Base-by-base conservation (phyloP, 2,888 invertebrate species). In the Agriopis leucophaearia region DNA sequence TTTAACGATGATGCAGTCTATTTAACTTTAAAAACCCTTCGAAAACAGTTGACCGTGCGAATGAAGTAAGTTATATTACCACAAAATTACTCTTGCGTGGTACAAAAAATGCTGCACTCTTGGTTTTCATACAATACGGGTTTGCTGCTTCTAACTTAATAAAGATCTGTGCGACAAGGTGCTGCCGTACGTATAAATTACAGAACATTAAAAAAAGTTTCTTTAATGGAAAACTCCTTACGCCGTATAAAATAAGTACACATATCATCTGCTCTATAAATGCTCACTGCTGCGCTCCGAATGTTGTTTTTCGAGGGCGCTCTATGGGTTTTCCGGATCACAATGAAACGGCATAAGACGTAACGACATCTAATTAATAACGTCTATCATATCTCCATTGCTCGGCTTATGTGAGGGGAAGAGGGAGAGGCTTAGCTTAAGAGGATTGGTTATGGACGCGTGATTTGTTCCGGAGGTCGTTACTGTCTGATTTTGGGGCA, bases 321-420 rank as follows among this genome's bases (percentile, higher is more conserved):
- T 82, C 84, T 79, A 82, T 81, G 84, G 83, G 84, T 87, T 89
- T 88, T 88, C 86, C 83, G 81, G 78, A 82, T 82, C 82, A 80
- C 90, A 92, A 90, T 91, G 92, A 90, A 90, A 91, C 76, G 87
- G 88, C 89, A 89, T 87, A 91, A 91, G 90, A 92, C 84, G 88
- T 90, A 92, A 92, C 86, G 92, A 90, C 88, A 89, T 90, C 89
- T 92, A 92, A 93, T 94, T 93, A 94, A 94, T 94, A 92, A 91
- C 89, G 87, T 91, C 89, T 91, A 91, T 92, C 90, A 93, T 93
- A 93, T 92, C 91, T 92, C 89, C 86, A 91, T 92, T 90, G 89
- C 90, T 83, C 80, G 88, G 87, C 88, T 88, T 88, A 88, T 86
- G 81, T 80, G 83, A 76, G 80, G 81, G 83, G 54, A 18, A 47